phyloP scores from a whole-genome alignment of 2,797 vertebrate genomes.

The Morus bassanus region DNA sequence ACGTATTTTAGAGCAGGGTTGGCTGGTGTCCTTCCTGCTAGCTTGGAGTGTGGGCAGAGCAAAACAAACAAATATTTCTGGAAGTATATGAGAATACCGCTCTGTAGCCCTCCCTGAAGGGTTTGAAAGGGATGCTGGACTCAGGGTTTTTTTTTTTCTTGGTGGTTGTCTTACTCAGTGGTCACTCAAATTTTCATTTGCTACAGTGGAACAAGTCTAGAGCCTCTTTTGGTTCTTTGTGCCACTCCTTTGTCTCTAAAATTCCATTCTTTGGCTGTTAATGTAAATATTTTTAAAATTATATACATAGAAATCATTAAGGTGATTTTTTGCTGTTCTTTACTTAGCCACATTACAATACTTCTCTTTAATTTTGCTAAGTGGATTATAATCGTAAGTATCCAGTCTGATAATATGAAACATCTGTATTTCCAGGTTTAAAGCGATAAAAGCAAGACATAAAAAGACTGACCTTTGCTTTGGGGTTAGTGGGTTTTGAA shows the following conservation, averaged over 20 bases:
- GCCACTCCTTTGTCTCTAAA: not conserved
- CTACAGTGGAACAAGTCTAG: not conserved
- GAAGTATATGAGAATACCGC: not conserved
- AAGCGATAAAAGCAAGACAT: not conserved
- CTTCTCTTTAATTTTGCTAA: not conserved
- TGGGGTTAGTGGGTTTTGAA: not conserved
- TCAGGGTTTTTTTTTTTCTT: accelerated
- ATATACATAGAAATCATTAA: not conserved
- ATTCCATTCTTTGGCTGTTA: not conserved
- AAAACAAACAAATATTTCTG: not conserved
- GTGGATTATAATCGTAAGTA: not conserved
- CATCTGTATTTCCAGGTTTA: not conserved
- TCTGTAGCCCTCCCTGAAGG: not conserved
- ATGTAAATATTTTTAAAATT: not conserved
- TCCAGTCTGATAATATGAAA: not conserved
- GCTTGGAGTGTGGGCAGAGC: not conserved
- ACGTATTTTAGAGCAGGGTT: not conserved
- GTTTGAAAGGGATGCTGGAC: not conserved
- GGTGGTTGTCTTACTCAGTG: not conserved
- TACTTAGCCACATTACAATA: not conserved
- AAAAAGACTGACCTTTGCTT: not conserved
- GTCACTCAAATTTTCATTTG: not conserved
- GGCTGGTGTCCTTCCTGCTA: not conserved
- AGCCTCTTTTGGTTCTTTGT: not conserved
- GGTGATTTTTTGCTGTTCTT: not conserved